A percentile compares a stretch with the other conserved stretches of the same genome.
phyloP scores from a whole-genome alignment of 2,797 vertebrate species.

The Avahi laniger region DNA sequence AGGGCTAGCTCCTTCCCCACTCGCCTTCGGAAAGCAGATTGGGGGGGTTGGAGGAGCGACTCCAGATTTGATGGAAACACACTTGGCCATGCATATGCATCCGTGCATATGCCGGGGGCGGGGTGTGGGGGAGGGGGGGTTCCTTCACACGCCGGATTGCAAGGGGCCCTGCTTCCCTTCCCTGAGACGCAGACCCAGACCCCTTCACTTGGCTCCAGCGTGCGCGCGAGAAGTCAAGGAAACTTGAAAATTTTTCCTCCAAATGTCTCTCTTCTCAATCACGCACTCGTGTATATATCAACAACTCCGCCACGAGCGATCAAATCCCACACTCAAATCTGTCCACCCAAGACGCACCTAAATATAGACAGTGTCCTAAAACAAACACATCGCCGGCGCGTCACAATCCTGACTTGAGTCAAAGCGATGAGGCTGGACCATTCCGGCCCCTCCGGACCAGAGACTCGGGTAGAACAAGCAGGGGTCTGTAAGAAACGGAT shows the following conservation, averaged over 20 bases:
- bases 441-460: background rate
- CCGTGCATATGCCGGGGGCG: background rate
- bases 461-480: background rate
- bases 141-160: background rate
- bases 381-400: background rate
- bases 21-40: conserved; percentile 7
- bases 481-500: accelerated
- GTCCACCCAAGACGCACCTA: conserved; percentile 50
- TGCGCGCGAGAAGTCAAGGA: background rate
- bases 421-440: background rate
- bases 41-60: background rate
- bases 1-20: background rate
- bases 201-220: background rate
- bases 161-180: background rate
- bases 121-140: accelerated
- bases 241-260: background rate
- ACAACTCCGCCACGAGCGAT: conserved; percentile 9
- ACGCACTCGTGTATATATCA: background rate
- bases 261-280: conserved; percentile 24
- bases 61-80: background rate
- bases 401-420: background rate
- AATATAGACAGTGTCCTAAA: conserved; percentile 51
- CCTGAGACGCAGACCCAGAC: background rate
- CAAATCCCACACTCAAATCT: conserved; percentile 55
- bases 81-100: background rate